Conservation (phyloP, 2,113 vertebrate genomes). For the Sceloporus tristichus region DNA sequence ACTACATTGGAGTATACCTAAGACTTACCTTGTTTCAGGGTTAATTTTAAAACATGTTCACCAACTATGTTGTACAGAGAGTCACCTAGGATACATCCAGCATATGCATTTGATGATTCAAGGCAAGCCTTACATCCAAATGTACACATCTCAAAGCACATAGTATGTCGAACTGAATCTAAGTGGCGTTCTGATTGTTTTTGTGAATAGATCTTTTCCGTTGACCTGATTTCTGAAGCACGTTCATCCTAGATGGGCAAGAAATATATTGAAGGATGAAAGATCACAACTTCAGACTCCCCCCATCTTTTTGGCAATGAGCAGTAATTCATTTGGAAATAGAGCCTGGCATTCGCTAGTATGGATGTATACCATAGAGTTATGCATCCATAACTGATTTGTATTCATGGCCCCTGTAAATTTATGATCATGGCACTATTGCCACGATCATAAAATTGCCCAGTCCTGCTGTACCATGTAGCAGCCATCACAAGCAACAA, state of each 20-base stretch:
- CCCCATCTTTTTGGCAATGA: neutral
- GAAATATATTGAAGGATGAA: conserved; percentile 19
- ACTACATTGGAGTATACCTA: neutral
- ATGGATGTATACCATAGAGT: too few species aligned
- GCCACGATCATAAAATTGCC: neutral
- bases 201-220: conserved; percentile 30
- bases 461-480: too few species aligned
- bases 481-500: too few species aligned
- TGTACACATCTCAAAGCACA: conserved; percentile 57
- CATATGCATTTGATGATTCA: conserved; percentile 53
- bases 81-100: conserved; percentile 48
- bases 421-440: too few species aligned
- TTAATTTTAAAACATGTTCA: conserved; percentile 61
- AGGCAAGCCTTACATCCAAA: conserved; percentile 71
- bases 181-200: conserved; percentile 35
- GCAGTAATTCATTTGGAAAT: neutral
- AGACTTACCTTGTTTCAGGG: conserved; percentile 72
- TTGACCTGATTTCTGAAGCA: conserved; percentile 60
- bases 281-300: neutral
- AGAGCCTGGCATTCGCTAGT: too few species aligned
- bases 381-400: too few species aligned
- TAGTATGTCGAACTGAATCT: conserved; percentile 23
- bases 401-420: too few species aligned
- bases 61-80: conserved; percentile 58
- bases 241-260: conserved; percentile 55